Conservation (phyloP, 2,113 vertebrate species). For the Casuarius casuarius region DNA sequence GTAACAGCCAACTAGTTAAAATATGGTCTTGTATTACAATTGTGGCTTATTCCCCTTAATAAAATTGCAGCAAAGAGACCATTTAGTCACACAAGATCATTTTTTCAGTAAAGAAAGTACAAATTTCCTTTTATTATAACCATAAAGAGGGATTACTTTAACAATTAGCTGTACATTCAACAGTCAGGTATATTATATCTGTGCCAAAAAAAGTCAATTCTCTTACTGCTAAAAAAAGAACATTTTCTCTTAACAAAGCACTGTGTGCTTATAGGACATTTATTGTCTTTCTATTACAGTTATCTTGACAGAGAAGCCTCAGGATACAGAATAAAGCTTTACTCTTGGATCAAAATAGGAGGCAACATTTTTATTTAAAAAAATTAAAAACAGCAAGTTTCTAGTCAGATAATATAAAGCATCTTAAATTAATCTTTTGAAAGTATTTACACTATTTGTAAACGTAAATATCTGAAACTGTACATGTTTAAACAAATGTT, state of each 20-base stretch:
- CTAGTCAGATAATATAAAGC: conserved; percentile 83
- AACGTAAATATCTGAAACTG: conserved; percentile 79
- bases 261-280: conserved; percentile 24
- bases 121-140: conserved; percentile 60
- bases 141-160: conserved; percentile 52
- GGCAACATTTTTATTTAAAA: conserved; percentile 77
- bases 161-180: conserved; percentile 29
- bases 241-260: neutral
- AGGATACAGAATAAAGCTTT: conserved; percentile 56
- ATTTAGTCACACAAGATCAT: neutral
- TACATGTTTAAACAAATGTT: conserved; percentile 80
- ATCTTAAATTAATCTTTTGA: conserved; percentile 83
- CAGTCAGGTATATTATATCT: neutral
- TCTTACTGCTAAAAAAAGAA: conserved; percentile 37
- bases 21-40: neutral
- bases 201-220: conserved; percentile 26
- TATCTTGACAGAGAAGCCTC: conserved; percentile 45
- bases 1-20: neutral
- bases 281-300: conserved; percentile 33
- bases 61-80: neutral
- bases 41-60: neutral
- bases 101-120: conserved; percentile 62
- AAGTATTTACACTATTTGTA: conserved; percentile 83
- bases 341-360: conserved; percentile 71
- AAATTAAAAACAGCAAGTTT: conserved; percentile 80